phyloP scores from a whole-genome alignment of 92 coral and sea anemone species.

The Phenganax stokvisi region DNA sequence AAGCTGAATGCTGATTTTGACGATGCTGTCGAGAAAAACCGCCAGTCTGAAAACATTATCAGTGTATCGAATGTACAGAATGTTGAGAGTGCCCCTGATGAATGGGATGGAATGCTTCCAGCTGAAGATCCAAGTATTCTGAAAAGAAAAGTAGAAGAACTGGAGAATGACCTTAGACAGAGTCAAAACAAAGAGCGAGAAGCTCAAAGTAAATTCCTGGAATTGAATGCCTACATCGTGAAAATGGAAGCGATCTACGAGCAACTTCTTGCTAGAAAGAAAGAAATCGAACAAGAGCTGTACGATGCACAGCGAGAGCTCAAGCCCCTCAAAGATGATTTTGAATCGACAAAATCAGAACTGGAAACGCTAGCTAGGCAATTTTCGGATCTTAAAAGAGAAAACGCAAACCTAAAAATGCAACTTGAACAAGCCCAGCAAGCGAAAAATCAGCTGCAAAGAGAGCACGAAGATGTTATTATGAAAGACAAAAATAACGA shows the following conservation, averaged over 20 bases:
- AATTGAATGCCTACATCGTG: constrained; percentile 67
- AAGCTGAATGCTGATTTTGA: constrained; percentile 77
- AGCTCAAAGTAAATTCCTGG: constrained; percentile 61
- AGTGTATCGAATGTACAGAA: constrained; percentile 66
- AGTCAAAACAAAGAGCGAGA: constrained; percentile 74
- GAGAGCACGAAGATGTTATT: constrained; percentile 63
- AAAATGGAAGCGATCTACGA: constrained; percentile 65
- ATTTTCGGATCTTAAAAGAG: constrained; percentile 49
- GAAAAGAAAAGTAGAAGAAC: constrained; percentile 67
- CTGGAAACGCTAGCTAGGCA: constrained; percentile 54
- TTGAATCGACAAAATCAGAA: constrained; percentile 63
- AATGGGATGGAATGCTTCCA: constrained; percentile 50
- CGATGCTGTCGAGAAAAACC: constrained; percentile 77
- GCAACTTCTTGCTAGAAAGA: constrained; percentile 53
- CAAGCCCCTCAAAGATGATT: constrained; percentile 51
- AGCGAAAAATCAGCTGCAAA: constrained; percentile 56
- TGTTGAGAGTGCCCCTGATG: constrained; percentile 79
- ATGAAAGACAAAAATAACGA: constrained; percentile 58
- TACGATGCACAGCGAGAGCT: constrained; percentile 56
- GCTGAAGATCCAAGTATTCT: constrained; percentile 69
- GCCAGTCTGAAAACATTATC: constrained; percentile 64
- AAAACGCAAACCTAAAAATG: constrained; percentile 55
- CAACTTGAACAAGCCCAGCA: constrained; percentile 62
- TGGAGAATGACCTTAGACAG: constrained; percentile 56
- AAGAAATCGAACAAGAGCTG: constrained; percentile 62